Evolutionary conservation across 2,113 vertebrate genomes (phyloP), one percentile per base, ranked within the genome.

Genomic region (Anarrhichthys ocellatus): DNA sequence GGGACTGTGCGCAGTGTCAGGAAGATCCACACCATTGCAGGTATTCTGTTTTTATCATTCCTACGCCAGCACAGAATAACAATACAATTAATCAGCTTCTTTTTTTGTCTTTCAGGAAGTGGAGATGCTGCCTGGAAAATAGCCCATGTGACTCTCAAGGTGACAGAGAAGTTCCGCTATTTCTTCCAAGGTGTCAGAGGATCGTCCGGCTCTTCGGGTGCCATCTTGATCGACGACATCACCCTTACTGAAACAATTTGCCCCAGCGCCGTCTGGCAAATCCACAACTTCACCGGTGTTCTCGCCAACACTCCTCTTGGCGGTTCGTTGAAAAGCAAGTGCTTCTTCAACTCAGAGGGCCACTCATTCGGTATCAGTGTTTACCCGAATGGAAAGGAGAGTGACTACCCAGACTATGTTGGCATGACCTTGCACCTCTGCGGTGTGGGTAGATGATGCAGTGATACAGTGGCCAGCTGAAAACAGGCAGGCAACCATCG

Each of bases 131-230:
- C 78, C 10, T 99, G 98, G 97, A 97, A 98, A 90, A 95, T 98
- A 72, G 96, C 93, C 24, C 95, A 97, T 0, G 95, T 98, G 29
- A 92, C 94, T 29, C 94, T 99, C 18, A 92, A 87, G 0, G 93
- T 93, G 59, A 93, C 95, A 76, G 87, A 89, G 76, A 99, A 97
- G 84, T 99, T 99, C 85, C 96, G 97, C 24, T 98, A 98, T 70
- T 20, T 97, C 75, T 99, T 98, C 89, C 97, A 98, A 87, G 97
- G 96, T 29, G 81, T 96, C 34, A 95, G 90, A 68, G 96, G 95
- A 5, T 52, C 88, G 59, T 13, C 89, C 20, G 79, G 0, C 65
- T 94, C 92, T 66, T 70, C 38, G 0, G 96, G 97, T 1, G 96
- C 96, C 18, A 96, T 98, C 90, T 91, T 89, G 44, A 91, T 99